These are phyloP conservation scores for Aurelia aurita complex sp. Pacific DNA, from an alignment of 30 jellyfish, hydroid and myxozoan genomes.

Conservation along the genomic window DNA sequence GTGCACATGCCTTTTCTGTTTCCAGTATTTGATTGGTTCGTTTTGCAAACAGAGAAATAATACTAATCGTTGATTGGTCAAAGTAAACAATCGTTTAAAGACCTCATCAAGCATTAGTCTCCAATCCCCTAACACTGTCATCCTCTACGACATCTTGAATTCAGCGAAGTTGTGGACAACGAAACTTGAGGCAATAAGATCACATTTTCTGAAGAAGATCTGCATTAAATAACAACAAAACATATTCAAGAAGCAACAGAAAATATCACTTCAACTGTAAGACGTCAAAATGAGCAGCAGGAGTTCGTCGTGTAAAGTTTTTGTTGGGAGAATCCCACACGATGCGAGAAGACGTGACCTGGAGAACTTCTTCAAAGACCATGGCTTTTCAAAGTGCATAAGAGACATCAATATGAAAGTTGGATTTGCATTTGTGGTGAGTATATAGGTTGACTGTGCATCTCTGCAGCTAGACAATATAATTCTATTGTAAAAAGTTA, in stretches of 20 bases:
- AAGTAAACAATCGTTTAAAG: too few relatives aligned
- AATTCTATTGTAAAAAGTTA: too few relatives aligned
- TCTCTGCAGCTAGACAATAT: too few relatives aligned
- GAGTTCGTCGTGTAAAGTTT: constrained; percentile 71
- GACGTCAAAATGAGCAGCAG: constrained; percentile 75
- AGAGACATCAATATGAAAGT: constrained; percentile 86
- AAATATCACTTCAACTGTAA: not conserved
- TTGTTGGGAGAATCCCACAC: constrained; percentile 91
- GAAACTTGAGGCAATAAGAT: too few relatives aligned
- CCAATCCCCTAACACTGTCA: too few relatives aligned
- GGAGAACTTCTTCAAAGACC: constrained; percentile 92
- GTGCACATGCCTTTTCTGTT: too few relatives aligned
- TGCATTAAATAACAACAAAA: too few relatives aligned
- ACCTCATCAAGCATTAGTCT: too few relatives aligned
- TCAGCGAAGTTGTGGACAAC: not conserved
- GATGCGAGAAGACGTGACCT: constrained; percentile 94
- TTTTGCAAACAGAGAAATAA: too few relatives aligned
- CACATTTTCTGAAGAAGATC: too few relatives aligned
- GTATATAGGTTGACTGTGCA: not conserved
- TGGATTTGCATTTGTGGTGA: constrained; percentile 98
- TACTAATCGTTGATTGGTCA: too few relatives aligned
- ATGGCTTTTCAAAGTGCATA: constrained; percentile 90
- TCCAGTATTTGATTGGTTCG: too few relatives aligned
- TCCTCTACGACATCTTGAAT: constrained; percentile 8
- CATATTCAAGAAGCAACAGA: not conserved